Evolutionary conservation across 2,888 invertebrate genomes (phyloP).

Genomic region (Heliconius ismenius): DNA sequence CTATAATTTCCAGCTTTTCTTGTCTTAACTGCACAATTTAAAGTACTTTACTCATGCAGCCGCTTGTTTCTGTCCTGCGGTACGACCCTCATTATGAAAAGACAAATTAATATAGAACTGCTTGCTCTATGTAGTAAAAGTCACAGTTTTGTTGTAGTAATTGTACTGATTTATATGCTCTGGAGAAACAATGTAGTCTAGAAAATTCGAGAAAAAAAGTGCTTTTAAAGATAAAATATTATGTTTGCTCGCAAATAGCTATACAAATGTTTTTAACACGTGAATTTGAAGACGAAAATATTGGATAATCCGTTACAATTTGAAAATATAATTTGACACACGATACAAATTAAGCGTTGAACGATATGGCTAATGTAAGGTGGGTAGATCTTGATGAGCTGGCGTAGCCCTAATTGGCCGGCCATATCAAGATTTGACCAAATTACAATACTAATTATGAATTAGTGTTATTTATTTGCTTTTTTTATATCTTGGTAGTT

Average conservation of each 20-base stretch:
- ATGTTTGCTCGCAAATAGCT: neutral
- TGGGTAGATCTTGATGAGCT: too few relatives aligned
- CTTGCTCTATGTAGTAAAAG: conserved; percentile 12
- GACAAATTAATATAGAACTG: conserved; percentile 28
- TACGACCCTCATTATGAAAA: conserved; percentile 21
- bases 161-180: conserved; percentile 21
- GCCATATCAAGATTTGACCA: too few relatives aligned
- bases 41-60: conserved; percentile 21
- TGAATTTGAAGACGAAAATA: too few relatives aligned
- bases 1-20: conserved; percentile 1
- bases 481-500: too few relatives aligned
- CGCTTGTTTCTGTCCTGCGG: conserved; percentile 18
- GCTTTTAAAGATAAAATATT: conserved; percentile 1
- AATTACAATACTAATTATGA: too few relatives aligned
- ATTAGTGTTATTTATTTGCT: too few relatives aligned
- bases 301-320: too few relatives aligned
- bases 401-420: too few relatives aligned
- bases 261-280: neutral
- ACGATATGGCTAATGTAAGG: too few relatives aligned
- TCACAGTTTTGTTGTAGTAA: conserved; percentile 24
- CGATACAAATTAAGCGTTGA: too few relatives aligned
- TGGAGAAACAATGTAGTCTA: neutral
- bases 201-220: conserved; percentile 15
- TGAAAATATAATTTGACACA: too few relatives aligned
- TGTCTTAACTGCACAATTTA: conserved; percentile 21